A percentile compares a stretch with the other conserved stretches of the same genome.
These are phyloP conservation scores for Melanostigma gelatinosum DNA, from an alignment of 2,113 vertebrate species.

Conservation along the genomic window DNA sequence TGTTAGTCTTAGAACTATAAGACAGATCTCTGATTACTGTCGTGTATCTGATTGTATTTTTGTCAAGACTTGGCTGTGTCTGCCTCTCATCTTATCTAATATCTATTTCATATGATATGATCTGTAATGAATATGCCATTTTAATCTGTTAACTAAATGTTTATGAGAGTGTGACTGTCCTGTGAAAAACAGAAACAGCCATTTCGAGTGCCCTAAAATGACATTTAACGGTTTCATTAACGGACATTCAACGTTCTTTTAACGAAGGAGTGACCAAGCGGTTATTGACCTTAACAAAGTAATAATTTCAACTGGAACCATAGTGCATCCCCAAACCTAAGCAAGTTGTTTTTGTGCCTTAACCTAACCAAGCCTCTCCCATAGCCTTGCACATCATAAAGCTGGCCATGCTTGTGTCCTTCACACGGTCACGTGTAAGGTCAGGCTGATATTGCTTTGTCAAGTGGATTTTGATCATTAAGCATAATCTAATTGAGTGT, in stretches of 20 bases:
- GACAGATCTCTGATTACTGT: not conserved
- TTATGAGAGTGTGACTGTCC: not conserved
- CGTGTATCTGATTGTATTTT: no score
- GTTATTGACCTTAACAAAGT: not conserved
- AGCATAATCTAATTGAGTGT: not conserved
- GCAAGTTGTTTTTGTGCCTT: not conserved
- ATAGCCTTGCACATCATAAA: not conserved
- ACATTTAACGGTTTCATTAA: no score
- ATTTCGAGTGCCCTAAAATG: no score
- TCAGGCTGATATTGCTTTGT: conserved; percentile 16
- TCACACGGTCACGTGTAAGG: not conserved
- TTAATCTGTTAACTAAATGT: not conserved
- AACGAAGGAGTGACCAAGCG: not conserved
- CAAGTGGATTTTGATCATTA: conserved; percentile 19
- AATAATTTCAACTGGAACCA: not conserved
- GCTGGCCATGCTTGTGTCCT: not conserved
- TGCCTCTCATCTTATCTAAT: not conserved
- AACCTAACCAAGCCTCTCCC: not conserved
- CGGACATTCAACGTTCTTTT: not conserved
- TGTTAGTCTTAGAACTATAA: not conserved
- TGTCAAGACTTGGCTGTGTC: not conserved
- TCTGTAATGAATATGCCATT: not conserved
- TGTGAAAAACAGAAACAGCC: not conserved
- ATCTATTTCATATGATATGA: not conserved
- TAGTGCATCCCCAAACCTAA: not conserved